Base-by-base conservation (phyloP, 2,113 vertebrate species). In the Lepidothrix coronata region DNA sequence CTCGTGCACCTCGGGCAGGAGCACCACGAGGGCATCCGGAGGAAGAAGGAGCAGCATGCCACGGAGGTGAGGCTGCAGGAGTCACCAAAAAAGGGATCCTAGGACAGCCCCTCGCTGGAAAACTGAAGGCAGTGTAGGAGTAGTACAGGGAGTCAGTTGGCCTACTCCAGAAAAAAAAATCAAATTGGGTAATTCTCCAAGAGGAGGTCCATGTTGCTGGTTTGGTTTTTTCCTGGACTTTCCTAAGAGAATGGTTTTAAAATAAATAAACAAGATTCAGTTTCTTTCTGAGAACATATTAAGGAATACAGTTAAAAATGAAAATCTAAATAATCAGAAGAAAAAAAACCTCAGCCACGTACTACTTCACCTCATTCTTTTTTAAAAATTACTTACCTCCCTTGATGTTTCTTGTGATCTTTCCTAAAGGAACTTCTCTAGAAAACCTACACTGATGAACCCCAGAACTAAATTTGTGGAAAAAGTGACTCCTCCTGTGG, bases 21-120 rank as follows among this genome's bases (percentile, higher is more conserved):
- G 72, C 98, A 98, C 66, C 96, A 96, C 5, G 97, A 96, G 13
- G 96, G 97, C 28, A 41, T 98, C 83, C 98, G 97, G 96, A 99
- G 98, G 83, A 99, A 97, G 97, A 99, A 98, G 84, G 98, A 99
- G 89, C 99, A 99, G 85, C 98, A 98, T 1, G 98, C 97, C 51
- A 97, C 98, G 0, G 99, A 99, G 99, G 99, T 99, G 94, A 80
- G 76, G 22, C 54, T 46, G 52, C 6, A 0, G 8, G 23, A 1
- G 37, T 10, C 66, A 51, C 21, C 54, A 87, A 51, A 49, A 51
- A 28, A 27, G 0, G 1, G 25, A 18, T 31, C 54, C 44, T 30
- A 31, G 70, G 46, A 74, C 33, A 59, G 54, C n/a, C 33, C 30
- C 46, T 49, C 31, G 19, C 31, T 14, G 9, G 33, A 98, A 76